phyloP scores from a whole-genome alignment of 2,797 vertebrate genomes.

The Brotogeris chrysoptera region DNA sequence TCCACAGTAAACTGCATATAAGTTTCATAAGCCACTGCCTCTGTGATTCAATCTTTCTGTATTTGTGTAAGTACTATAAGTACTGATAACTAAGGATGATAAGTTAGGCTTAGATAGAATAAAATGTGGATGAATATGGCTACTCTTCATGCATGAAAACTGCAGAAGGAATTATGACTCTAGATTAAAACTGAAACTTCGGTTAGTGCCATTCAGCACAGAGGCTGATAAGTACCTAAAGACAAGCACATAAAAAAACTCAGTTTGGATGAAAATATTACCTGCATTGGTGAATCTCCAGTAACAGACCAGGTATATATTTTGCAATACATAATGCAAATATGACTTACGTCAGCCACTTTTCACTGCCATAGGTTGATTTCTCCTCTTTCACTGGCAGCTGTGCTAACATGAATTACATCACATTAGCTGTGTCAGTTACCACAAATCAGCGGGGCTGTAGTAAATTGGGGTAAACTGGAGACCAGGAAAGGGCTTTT shows the following conservation, averaged over 20 bases:
- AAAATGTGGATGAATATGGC: background rate
- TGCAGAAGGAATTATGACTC: background rate
- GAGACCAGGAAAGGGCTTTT: background rate
- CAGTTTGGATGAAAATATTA: background rate
- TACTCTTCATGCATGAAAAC: background rate
- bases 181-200: background rate
- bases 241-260: background rate
- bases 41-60: background rate
- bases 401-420: background rate
- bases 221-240: background rate
- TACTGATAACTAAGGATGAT: background rate
- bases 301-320: background rate
- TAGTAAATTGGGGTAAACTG: background rate
- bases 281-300: background rate
- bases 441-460: conserved; percentile 1
- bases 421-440: background rate
- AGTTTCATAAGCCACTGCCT: background rate
- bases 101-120: background rate
- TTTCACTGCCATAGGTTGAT: background rate
- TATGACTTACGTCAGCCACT: background rate
- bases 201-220: background rate
- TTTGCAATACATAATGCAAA: background rate
- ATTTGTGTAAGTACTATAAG: background rate
- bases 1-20: background rate
- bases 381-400: background rate